Conservation (phyloP, 2,888 invertebrate species). For the Blastobasis lacticolella region DNA sequence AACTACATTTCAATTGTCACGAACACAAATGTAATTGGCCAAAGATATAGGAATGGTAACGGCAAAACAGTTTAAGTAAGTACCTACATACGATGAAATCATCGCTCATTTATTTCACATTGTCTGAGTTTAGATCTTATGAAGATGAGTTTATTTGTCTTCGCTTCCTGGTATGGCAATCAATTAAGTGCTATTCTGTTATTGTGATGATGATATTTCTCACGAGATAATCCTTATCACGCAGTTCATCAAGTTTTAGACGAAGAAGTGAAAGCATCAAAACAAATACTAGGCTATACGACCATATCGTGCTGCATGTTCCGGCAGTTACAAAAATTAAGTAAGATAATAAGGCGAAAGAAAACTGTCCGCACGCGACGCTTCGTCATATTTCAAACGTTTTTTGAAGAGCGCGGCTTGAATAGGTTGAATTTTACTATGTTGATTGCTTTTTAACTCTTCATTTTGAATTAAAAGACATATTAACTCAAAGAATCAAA, state of each 20-base stretch:
- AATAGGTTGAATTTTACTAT: no score
- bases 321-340: conserved; percentile 21
- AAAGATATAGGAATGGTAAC: neutral
- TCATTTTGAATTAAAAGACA: no score
- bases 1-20: conserved; percentile 13
- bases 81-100: conserved; percentile 17
- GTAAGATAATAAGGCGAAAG: conserved; percentile 19
- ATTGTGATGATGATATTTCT: conserved; percentile 17
- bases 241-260: conserved; percentile 15
- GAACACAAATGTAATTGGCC: conserved; percentile 11
- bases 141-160: conserved; percentile 12
- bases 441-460: no score
- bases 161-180: conserved; percentile 8
- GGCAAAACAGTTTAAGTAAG: neutral
- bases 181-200: conserved; percentile 4
- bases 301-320: conserved; percentile 17
- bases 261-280: conserved; percentile 22
- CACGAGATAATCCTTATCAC: conserved; percentile 20
- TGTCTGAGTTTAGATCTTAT: conserved; percentile 2
- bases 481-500: no score
- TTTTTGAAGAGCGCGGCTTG: no score
- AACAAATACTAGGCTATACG: conserved; percentile 11
- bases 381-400: no score
- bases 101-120: conserved; percentile 11
- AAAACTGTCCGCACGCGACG: conserved; percentile 12